Evolutionary conservation across 2,113 vertebrate genomes (phyloP), one percentile per base, ranked within the genome.

Genomic region (Phyllostomus discolor): DNA sequence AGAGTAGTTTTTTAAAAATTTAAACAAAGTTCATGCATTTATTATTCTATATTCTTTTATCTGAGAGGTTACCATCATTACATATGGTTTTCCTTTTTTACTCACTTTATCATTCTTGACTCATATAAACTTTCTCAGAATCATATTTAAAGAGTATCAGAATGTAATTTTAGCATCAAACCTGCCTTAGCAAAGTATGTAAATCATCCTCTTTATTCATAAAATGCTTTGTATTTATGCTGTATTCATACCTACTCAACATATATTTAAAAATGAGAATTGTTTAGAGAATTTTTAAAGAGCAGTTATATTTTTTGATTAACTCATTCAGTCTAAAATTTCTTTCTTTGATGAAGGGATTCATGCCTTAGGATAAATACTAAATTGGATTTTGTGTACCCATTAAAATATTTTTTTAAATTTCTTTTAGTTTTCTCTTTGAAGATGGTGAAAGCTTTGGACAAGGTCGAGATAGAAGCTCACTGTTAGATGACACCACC

Each of bases 381-480:
- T 70, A 67, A 85, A 50, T 62, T n/a, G 17, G 35, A 67, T 82
- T 93, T 73, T 88, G 3, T 75, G 0, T 94, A 5, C 33, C 76
- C 16, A n/a, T 83, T 79, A 76, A 87, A 72, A 70, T 93, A 38
- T 31, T 64, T 12, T 90, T 96, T 62, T n/a, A 1, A 31, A 90
- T 95, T 86, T 59, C 95, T 96, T 97, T 76, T 96, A 99, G 99
- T 97, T 99, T 99, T 97, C 98, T 99, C 59, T 98, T 99, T 97
- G 99, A 99, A 98, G 99, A 99, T 84, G 99, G 99, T 26, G 99
- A 99, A 98, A 99, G 99, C 9, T 99, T 99, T 98, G 99, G 99
- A 62, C 99, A 99, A 98, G 99, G 98, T 73, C 98, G 99, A 93
- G 99, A 99, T 97, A 98, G 99, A 95, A 99, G 99, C 96, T 99